Conservation (phyloP, 2,113 vertebrate species). For the Channa maculata region DNA sequence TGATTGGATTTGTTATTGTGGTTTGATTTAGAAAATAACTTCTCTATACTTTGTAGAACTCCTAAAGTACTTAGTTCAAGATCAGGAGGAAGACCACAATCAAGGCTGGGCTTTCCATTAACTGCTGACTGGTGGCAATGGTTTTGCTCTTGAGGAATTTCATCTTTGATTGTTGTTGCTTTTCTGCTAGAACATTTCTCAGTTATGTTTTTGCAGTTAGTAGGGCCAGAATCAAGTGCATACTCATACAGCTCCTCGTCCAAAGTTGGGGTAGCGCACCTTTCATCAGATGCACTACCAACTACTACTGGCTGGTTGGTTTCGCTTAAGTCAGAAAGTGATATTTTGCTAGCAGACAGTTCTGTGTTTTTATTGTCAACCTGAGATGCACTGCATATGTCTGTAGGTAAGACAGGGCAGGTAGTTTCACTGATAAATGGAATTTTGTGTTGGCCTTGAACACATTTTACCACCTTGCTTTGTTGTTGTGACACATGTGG, state of each 20-base stretch:
- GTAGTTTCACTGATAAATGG: slow-evolving; percentile 17
- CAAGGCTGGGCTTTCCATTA: neutral
- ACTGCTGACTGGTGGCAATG: neutral
- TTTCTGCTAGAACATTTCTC: slow-evolving; percentile 19
- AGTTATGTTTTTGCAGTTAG: neutral
- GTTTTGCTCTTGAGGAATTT: slow-evolving; percentile 31
- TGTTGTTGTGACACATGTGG: neutral
- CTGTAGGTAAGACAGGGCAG: neutral
- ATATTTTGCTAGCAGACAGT: neutral
- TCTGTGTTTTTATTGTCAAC: neutral
- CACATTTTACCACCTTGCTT: neutral
- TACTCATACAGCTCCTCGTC: slow-evolving; percentile 48
- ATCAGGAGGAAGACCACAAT: slow-evolving; percentile 25
- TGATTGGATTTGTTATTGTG: slow-evolving; percentile 2
- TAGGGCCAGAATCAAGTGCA: neutral
- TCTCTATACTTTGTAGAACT: slow-evolving; percentile 46
- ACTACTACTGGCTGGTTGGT: neutral
- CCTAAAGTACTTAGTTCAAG: slow-evolving; percentile 51
- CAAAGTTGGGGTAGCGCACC: slow-evolving; percentile 59
- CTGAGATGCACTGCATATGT: neutral
- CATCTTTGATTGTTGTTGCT: slow-evolving; percentile 39
- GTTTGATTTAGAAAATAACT: slow-evolving; percentile 26
- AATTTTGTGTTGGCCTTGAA: slow-evolving; percentile 13
- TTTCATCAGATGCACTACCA: slow-evolving; percentile 20
- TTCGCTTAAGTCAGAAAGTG: slow-evolving; percentile 17